phyloP scores from a whole-genome alignment of 2,888 invertebrate genomes.

The Ypsolopha sequella region DNA sequence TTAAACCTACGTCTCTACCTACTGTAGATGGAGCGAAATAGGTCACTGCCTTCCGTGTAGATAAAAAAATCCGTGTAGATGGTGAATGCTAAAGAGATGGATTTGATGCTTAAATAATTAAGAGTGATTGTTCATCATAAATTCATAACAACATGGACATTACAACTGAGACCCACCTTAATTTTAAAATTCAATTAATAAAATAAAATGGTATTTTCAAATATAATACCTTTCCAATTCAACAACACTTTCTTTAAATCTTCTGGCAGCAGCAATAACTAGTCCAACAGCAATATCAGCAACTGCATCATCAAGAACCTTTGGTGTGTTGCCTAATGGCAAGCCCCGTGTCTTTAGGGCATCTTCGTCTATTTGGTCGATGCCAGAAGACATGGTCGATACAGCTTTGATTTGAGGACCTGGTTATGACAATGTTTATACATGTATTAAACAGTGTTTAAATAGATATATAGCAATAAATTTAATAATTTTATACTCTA shows the following conservation, averaged over 20 bases:
- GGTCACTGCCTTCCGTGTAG: no score
- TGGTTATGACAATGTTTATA: slow-evolving; percentile 10
- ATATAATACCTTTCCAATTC: slow-evolving; percentile 69
- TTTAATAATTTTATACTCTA: no score
- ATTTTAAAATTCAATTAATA: no score
- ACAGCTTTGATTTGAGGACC: slow-evolving; percentile 81
- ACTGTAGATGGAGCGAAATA: no score
- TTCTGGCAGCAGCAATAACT: slow-evolving; percentile 79
- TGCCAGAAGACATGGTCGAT: slow-evolving; percentile 88
- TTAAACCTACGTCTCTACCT: no score
- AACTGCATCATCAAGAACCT: slow-evolving; percentile 80
- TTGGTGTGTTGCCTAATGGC: slow-evolving; percentile 84
- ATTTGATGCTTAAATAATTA: background rate
- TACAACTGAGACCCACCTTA: no score
- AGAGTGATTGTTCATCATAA: no score
- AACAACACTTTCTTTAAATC: slow-evolving; percentile 80
- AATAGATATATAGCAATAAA: no score
- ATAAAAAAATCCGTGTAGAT: background rate
- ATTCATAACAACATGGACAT: no score
- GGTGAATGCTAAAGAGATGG: background rate
- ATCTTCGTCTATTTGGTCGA: slow-evolving; percentile 83
- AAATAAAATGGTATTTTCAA: no score
- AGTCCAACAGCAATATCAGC: slow-evolving; percentile 87
- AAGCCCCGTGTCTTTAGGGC: slow-evolving; percentile 80
- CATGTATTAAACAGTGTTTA: no score